Conservation (phyloP, 2,888 invertebrate genomes). For the Pilophorus perplexus region DNA sequence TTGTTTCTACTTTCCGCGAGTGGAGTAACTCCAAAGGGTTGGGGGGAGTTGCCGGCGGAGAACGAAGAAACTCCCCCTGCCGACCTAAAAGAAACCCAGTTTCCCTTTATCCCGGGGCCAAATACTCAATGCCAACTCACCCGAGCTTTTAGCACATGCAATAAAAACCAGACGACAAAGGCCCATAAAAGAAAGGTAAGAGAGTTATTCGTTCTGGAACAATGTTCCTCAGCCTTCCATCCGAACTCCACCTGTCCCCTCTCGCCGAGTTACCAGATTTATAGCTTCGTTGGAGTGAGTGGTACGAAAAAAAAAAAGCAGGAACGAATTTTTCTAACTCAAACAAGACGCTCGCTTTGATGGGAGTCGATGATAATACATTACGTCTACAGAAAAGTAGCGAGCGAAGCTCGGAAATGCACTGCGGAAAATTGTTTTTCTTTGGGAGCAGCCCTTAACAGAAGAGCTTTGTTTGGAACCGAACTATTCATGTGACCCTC, state of each 20-base stretch:
- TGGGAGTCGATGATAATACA: too few species aligned
- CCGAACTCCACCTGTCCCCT: constrained; percentile 11
- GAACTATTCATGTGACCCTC: too few species aligned
- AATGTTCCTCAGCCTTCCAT: constrained; percentile 18
- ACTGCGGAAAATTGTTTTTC: too few species aligned
- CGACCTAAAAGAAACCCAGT: constrained; percentile 12
- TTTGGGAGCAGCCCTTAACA: too few species aligned
- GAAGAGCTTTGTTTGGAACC: too few species aligned
- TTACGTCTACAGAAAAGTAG: too few species aligned
- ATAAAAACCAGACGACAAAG: constrained; percentile 38
- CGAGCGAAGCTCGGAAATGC: too few species aligned
- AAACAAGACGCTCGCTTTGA: too few species aligned
- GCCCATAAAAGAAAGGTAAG: constrained; percentile 36
- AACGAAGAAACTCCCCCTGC: constrained; percentile 5
- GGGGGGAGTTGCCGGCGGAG: neutral
- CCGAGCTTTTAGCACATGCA: constrained; percentile 37
- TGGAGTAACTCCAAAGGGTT: too few species aligned
- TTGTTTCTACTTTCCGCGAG: too few species aligned
- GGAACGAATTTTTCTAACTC: constrained; percentile 19
- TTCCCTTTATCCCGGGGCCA: constrained; percentile 28
- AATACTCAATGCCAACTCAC: constrained; percentile 32
- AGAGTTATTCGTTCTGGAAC: constrained; percentile 38
- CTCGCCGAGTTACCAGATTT: constrained; percentile 19
- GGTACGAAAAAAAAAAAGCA: constrained; percentile 9
- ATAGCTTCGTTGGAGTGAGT: constrained; percentile 2